Conservation (phyloP, 2,797 vertebrate species). For the Sebastes kiyomatsui region DNA sequence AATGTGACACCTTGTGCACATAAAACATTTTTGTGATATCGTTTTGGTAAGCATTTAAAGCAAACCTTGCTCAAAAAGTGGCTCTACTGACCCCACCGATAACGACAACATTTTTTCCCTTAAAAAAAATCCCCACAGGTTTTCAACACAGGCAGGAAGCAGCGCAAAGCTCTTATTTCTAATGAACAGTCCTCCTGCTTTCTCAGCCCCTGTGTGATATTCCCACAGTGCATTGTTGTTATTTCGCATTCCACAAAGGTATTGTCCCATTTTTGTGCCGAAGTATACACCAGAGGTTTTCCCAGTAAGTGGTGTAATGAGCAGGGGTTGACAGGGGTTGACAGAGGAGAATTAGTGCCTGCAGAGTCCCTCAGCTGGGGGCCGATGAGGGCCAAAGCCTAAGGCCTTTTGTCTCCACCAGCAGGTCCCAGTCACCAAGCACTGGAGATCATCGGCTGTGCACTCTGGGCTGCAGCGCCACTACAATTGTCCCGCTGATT, state of each 20-base stretch:
- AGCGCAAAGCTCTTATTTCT: slow-evolving; percentile 27
- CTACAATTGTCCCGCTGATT: not conserved
- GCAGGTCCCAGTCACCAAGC: slow-evolving; percentile 62
- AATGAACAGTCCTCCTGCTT: slow-evolving; percentile 39
- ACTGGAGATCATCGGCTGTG: slow-evolving; percentile 7
- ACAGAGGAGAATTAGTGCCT: slow-evolving; percentile 81
- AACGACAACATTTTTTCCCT: not conserved
- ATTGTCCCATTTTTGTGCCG: slow-evolving; percentile 68
- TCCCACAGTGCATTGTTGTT: slow-evolving; percentile 68
- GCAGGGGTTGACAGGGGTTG: slow-evolving; percentile 85
- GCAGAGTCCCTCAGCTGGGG: slow-evolving; percentile 39
- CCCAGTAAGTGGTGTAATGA: slow-evolving; percentile 83
- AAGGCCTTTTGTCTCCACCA: slow-evolving; percentile 76
- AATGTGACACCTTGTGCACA: not conserved
- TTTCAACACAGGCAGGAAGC: slow-evolving; percentile 43
- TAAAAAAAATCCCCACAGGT: slow-evolving; percentile 4
- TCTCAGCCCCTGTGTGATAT: slow-evolving; percentile 47
- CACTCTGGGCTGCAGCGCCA: not conserved
- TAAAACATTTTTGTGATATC: not conserved
- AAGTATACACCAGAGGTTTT: slow-evolving; percentile 68
- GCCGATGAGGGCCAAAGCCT: slow-evolving; percentile 63
- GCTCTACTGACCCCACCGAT: not conserved
- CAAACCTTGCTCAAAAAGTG: not conserved
- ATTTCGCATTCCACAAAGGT: slow-evolving; percentile 65
- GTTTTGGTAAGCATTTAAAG: not conserved